These are phyloP conservation scores for Adelges cooleyi DNA, from an alignment of 1,140 invertebrate genomes.

Conservation along the genomic window DNA sequence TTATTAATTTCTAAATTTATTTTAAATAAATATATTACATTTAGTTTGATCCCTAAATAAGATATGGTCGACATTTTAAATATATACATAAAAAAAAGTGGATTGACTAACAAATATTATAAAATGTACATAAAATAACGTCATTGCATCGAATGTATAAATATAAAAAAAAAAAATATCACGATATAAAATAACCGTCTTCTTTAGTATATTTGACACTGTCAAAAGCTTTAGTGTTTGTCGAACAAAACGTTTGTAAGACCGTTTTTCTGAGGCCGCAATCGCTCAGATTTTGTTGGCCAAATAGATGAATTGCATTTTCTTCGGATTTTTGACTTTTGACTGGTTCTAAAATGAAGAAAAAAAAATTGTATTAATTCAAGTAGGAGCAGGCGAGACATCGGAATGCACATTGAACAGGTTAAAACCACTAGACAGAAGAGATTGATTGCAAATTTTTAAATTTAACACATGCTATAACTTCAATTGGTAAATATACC, in stretches of 20 bases:
- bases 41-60: too few species aligned
- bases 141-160: background rate
- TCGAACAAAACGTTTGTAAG: constrained; percentile 30
- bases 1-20: too few species aligned
- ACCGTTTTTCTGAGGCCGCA: constrained; percentile 31
- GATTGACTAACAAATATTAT: too few species aligned
- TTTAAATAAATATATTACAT: too few species aligned
- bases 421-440: background rate
- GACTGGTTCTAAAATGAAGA: background rate
- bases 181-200: constrained; percentile 27
- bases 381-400: background rate
- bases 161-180: background rate
- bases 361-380: background rate
- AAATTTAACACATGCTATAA: background rate
- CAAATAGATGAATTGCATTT: constrained; percentile 29
- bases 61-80: too few species aligned
- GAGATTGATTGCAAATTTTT: background rate
- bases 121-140: background rate
- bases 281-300: constrained; percentile 32
- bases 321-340: constrained; percentile 6
- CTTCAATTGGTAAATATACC: too few species aligned
- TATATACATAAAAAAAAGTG: too few species aligned
- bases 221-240: constrained; percentile 30
- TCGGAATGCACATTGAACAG: background rate
- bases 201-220: constrained; percentile 31